Percentiles rank a stretch among this genome's conserved stretches.
These are phyloP conservation scores for Pseudomyrmex dendroicus DNA, from an alignment of 1,140 invertebrate genomes.

Conservation along the genomic window DNA sequence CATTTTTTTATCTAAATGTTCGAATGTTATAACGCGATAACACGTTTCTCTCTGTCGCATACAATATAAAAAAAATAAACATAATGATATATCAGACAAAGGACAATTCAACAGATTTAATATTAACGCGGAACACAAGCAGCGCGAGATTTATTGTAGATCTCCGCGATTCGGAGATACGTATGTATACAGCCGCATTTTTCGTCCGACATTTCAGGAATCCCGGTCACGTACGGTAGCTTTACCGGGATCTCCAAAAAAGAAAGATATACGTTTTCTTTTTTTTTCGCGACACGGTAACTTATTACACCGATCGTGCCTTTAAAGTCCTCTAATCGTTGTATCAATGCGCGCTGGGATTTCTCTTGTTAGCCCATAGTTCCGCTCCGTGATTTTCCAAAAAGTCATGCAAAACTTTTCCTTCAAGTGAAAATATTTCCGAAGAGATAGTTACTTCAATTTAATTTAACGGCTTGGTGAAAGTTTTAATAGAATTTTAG, in stretches of 20 bases:
- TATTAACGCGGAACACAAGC: slow-evolving; percentile 44
- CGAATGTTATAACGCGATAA: slow-evolving; percentile 24
- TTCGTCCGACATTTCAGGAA: slow-evolving; percentile 53
- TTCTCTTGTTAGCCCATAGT: slow-evolving; percentile 66
- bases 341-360: slow-evolving; percentile 47
- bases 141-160: slow-evolving; percentile 51
- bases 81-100: slow-evolving; percentile 29
- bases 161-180: slow-evolving; percentile 39
- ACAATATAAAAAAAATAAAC: slow-evolving; percentile 30
- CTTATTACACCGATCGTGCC: slow-evolving; percentile 65
- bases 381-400: slow-evolving; percentile 46
- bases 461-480: not conserved
- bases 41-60: not conserved
- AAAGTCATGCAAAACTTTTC: slow-evolving; percentile 16
- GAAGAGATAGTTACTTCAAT: not conserved
- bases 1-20: slow-evolving; percentile 2
- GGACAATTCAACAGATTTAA: slow-evolving; percentile 36
- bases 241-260: slow-evolving; percentile 67
- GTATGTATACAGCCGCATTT: slow-evolving; percentile 26
- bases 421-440: not conserved
- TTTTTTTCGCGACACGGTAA: slow-evolving; percentile 24
- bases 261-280: slow-evolving; percentile 43
- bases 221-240: slow-evolving; percentile 65
- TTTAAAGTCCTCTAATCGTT: slow-evolving; percentile 73
- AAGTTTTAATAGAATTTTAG: slow-evolving; percentile 1